Conservation (phyloP, 2,797 vertebrate species). For the Galagoides demidoff region DNA sequence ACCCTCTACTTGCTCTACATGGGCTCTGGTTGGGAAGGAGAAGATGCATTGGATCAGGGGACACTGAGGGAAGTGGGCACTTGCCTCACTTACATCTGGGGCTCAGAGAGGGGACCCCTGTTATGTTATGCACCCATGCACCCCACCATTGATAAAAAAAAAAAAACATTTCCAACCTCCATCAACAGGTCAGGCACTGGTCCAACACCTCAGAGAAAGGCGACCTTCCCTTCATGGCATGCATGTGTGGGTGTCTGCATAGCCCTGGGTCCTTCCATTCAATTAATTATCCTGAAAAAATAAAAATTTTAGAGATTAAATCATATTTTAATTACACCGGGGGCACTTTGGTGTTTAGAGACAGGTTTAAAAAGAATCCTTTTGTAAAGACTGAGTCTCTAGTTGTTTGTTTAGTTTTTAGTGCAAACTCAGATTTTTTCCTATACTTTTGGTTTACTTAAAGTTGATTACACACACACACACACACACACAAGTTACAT, state of each 20-base stretch:
- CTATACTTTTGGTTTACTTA: neutral
- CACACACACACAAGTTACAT: neutral
- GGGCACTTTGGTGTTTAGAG: neutral
- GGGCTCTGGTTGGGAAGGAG: neutral
- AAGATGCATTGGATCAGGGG: too few relatives aligned
- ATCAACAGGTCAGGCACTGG: neutral
- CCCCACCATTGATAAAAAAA: too few relatives aligned
- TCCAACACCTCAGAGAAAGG: neutral
- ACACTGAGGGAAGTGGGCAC: neutral
- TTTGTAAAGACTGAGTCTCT: neutral
- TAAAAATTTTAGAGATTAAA: neutral
- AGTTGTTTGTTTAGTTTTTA: neutral
- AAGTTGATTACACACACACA: neutral
- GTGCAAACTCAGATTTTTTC: neutral
- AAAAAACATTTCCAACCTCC: neutral
- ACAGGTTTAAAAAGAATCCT: neutral
- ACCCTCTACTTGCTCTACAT: neutral
- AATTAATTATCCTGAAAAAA: neutral
- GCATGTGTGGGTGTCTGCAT: rapidly evolving
- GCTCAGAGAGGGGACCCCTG: neutral
- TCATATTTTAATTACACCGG: neutral
- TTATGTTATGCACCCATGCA: too few relatives aligned
- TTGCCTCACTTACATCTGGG: neutral
- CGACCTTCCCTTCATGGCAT: neutral
- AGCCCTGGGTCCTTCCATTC: neutral